Evolutionary conservation across 1,140 invertebrate genomes (phyloP).

Genomic region (Calliopsis andreniformis): DNA sequence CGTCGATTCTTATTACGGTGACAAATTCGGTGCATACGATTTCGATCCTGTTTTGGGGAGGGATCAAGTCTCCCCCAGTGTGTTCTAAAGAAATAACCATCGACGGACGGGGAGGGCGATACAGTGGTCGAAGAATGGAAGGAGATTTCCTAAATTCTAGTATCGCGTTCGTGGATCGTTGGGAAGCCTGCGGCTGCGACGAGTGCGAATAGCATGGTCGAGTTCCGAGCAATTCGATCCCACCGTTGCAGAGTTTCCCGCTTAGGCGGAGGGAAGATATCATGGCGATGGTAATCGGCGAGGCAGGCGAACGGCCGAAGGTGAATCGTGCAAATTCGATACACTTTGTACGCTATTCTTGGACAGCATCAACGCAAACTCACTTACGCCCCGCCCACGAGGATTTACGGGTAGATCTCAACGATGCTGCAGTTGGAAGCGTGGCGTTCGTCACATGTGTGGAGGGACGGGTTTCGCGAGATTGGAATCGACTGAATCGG

Average conservation of each 20-base stretch:
- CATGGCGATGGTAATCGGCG: not conserved
- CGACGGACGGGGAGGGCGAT: not conserved
- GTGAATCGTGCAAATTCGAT: constrained; percentile 29
- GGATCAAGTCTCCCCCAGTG: not conserved
- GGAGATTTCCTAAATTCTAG: not conserved
- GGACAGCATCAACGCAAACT: constrained; percentile 56
- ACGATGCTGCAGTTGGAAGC: constrained; percentile 52
- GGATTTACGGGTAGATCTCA: constrained; percentile 62
- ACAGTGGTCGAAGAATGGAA: not conserved
- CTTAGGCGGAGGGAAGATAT: not conserved
- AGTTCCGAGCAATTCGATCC: not conserved
- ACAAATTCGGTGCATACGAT: constrained; percentile 25
- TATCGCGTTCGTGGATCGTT: not conserved
- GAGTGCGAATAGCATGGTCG: not conserved
- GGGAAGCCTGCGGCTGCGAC: too few species aligned
- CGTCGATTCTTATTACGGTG: constrained; percentile 16
- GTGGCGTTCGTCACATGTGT: constrained; percentile 60
- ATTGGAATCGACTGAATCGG: constrained; percentile 61
- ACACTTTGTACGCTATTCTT: constrained; percentile 49
- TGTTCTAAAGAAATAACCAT: not conserved
- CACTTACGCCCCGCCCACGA: constrained; percentile 57
- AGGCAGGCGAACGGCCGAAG: not conserved
- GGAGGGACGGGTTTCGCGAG: constrained; percentile 71
- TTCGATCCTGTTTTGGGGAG: not conserved
- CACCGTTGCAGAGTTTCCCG: not conserved